phyloP scores from a whole-genome alignment of 2,797 vertebrate species.

The Prunella strophiata region DNA sequence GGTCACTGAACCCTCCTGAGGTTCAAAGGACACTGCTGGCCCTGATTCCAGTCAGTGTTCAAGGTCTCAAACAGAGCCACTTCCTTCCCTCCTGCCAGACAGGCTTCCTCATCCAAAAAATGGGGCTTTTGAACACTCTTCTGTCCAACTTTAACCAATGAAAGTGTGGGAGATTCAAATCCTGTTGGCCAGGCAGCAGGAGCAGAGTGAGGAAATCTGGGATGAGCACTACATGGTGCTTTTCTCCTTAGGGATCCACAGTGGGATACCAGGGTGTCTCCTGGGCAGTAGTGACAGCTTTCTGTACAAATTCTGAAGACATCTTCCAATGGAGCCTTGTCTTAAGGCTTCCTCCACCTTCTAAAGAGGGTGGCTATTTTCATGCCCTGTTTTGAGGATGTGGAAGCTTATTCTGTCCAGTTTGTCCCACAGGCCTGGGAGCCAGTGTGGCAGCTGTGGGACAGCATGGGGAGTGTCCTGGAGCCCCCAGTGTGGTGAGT shows the following conservation, averaged over 20 bases:
- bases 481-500: accelerated
- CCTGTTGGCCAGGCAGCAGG: not conserved
- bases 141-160: accelerated
- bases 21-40: not conserved
- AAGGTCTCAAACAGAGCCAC: not conserved
- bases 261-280: accelerated
- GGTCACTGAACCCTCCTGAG: not conserved
- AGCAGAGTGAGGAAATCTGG: not conserved
- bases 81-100: not conserved
- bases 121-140: not conserved
- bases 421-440: not conserved
- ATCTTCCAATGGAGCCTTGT: not conserved
- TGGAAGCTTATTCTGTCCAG: not conserved
- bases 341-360: not conserved
- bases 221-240: not conserved
- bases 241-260: not conserved
- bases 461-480: not conserved
- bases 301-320: not conserved
- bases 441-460: not conserved
- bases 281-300: not conserved
- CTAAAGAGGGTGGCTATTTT: not conserved
- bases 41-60: accelerated
- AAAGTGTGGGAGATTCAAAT: not conserved
- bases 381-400: accelerated
- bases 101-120: not conserved